Evolutionary conservation across 2,888 invertebrate species (phyloP), one percentile per base, ranked within the genome.

Genomic region (Synergus umbraculus): DNA sequence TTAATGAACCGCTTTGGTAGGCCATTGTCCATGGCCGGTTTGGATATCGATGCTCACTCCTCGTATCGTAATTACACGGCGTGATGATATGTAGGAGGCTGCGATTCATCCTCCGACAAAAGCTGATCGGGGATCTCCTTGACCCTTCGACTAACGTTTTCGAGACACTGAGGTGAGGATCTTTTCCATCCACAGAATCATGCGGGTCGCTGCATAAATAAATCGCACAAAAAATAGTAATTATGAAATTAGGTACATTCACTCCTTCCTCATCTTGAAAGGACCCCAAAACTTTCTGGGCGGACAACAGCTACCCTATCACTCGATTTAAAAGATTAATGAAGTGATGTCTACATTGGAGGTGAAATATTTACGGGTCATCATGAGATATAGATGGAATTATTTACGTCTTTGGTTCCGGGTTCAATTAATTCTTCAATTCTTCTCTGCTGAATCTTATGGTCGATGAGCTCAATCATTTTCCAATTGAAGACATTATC

Each of bases 1-100:
- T 87, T 89, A 87, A 88, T 86, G 87, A 89, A 89, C 85, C 85
- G 83, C 78, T 67, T 60, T 77, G 43, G 49, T 65, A 22, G 76
- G 18, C 76, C 65, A 79, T 79, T 79, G 79, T 79, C 58, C 79
- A 29, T 67, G 43, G 44, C 29, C 12, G 54, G 22, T 76, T 73
- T 49, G 41, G 46, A 69, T 43, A 73, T 76, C 66, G 77, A 67
- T 76, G 78, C 69, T 76, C 63, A 76, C 10, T 73, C 29, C 22
- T 63, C 7, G 63, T 22, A 22, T 63, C 29, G 63, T 63, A 63
- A 63, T 63, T 63, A 63, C 63, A 63, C 46, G 2, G 29, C 44
- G 69, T 73, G 54, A 49, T 73, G 69, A 69, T 69, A 49, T 46
- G 69, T 46, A 46, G 49, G 29, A 69, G 69, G 49, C 73, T 29